Percentiles rank a stretch among this genome's conserved stretches.
These are phyloP conservation scores for Notiomystis cincta DNA, from an alignment of 2,113 vertebrate genomes.

Conservation along the genomic window DNA sequence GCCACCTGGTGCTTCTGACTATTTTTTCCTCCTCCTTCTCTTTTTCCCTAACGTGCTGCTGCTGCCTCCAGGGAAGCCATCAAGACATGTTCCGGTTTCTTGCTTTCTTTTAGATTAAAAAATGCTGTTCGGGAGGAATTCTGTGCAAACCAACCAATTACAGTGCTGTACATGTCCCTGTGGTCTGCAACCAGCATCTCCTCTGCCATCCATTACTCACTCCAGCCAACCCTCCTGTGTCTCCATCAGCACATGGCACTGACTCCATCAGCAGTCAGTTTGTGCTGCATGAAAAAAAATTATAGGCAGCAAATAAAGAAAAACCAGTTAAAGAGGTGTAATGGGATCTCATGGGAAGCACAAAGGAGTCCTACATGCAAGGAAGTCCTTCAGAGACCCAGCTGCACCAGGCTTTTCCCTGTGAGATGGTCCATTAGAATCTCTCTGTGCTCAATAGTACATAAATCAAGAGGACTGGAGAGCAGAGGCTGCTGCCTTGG, in stretches of 20 bases:
- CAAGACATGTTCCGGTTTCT: not conserved
- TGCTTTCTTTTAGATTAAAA: constrained; percentile 28
- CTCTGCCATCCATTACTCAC: not conserved
- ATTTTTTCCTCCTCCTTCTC: constrained; percentile 26
- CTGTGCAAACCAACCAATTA: not conserved
- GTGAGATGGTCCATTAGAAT: not conserved
- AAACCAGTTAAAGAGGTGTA: not conserved
- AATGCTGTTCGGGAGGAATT: not conserved
- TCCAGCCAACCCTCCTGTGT: not conserved
- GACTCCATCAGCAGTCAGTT: not conserved
- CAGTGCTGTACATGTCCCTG: not conserved
- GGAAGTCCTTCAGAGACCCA: not conserved
- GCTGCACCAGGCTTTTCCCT: not conserved
- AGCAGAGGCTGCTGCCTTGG: not conserved
- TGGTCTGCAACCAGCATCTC: not conserved
- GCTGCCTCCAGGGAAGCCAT: constrained; percentile 50
- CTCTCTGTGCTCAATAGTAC: not conserved
- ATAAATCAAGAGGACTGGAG: not conserved
- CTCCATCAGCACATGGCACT: not conserved
- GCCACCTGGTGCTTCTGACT: constrained; percentile 49
- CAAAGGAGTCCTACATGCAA: not conserved
- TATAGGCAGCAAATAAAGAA: not conserved
- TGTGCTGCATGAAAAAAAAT: not conserved
- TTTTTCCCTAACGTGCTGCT: not conserved
- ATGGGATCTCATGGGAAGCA: not conserved